Percentiles rank a stretch among this genome's conserved stretches.
Evolutionary conservation across 2,888 invertebrate genomes (phyloP).

Genomic region (Agrotis puta): DNA sequence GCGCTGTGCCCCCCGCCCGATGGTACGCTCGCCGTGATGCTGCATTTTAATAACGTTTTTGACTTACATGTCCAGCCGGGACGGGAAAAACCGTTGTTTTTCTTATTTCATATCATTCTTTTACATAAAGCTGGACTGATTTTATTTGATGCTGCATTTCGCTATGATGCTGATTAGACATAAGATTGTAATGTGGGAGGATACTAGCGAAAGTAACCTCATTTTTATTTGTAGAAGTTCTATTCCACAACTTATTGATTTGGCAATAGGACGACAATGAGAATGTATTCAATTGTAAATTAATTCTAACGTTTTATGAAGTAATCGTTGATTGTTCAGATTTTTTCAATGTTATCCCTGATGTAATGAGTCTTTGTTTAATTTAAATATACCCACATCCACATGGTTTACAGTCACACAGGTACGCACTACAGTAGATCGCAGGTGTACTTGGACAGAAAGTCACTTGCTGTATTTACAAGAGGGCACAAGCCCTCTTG

Average conservation of each 20-base stretch:
- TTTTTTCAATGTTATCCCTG: neutral
- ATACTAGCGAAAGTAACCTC: neutral
- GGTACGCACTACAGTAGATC: neutral
- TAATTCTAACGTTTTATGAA: neutral
- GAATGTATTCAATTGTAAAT: neutral
- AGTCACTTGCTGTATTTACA: slow-evolving; percentile 22
- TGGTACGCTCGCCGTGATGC: slow-evolving; percentile 70
- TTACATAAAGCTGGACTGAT: slow-evolving; percentile 41
- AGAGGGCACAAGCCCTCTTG: too few species aligned
- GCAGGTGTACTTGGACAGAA: slow-evolving; percentile 28
- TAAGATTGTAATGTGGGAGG: neutral
- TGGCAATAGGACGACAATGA: neutral
- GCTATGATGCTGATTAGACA: slow-evolving; percentile 20
- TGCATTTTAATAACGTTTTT: slow-evolving; percentile 80
- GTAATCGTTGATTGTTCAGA: neutral
- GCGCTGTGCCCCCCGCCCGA: slow-evolving; percentile 13
- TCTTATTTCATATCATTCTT: slow-evolving; percentile 42
- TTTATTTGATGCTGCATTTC: slow-evolving; percentile 31
- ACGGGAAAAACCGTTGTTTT: slow-evolving; percentile 65
- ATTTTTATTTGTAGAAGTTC: neutral
- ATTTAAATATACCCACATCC: neutral
- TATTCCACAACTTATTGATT: neutral
- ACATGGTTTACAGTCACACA: neutral
- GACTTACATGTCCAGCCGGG: slow-evolving; percentile 71
- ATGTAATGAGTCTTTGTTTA: slow-evolving; percentile 1